Base-by-base conservation (phyloP, 2,888 invertebrate species). In the Rutpela maculata region DNA sequence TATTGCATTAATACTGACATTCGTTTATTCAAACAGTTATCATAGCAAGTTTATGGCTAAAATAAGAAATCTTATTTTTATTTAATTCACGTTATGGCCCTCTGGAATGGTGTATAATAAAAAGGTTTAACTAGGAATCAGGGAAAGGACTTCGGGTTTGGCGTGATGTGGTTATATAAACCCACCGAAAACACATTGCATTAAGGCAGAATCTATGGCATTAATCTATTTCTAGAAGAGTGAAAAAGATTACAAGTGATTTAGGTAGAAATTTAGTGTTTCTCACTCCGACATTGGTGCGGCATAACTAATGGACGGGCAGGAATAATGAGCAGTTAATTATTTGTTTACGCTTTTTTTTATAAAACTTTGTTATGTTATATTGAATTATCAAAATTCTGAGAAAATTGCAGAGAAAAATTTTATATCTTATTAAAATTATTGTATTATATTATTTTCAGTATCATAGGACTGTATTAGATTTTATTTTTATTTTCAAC, bases 91-190 rank as follows among this genome's bases (percentile, higher is more conserved):
- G n/a, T 50, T 15, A 50, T 50, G n/a, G n/a, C 15, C 7, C 50
- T 50, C 50, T n/a, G 50, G 50, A 50, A 50, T 50, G 5, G 62
- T 22, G 62, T 31, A 10, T 22, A 62, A 31, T 62, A 62, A 62
- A 62, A 31, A 62, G 62, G 62, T 62, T 31, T 62, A 35, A 62
- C 62, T 22, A 17, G 31, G 62, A 31, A 22, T 62, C 62, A 62
- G 26, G 62, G 62, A 35, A 62, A 22, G 62, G 62, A 17, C 26
- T 31, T 62, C 62, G 50, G 65, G 38, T 17, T n/a, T 38, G 35
- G 65, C 65, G 65, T 65, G 65, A 65, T 65, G 65, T 43, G 65
- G 38, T 38, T 65, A 65, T 17, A 65, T 65, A 65, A 65, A 43
- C 9, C 43, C 11, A 62, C 65, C 43, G 38, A 19, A 38, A 65